Conservation (phyloP, 2,888 invertebrate genomes). For the Rapana venosa region DNA sequence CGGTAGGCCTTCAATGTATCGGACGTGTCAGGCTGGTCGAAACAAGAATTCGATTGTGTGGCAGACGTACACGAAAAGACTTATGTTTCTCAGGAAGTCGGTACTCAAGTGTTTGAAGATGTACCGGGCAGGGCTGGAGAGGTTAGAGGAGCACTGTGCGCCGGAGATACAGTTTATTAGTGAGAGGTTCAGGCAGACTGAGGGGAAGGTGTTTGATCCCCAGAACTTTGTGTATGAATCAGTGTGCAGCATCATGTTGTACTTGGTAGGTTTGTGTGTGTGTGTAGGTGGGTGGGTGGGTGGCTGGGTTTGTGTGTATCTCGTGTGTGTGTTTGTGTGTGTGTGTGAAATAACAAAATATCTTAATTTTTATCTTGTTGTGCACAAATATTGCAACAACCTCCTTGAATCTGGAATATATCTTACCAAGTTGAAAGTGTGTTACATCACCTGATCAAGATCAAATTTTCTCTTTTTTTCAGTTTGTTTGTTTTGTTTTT, state of each 20-base stretch:
- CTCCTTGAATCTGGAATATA: too few relatives aligned
- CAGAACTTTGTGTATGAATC: slow-evolving; percentile 59
- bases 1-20: slow-evolving; percentile 67
- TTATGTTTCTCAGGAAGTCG: slow-evolving; percentile 64
- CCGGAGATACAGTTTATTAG: slow-evolving; percentile 59
- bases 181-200: slow-evolving; percentile 45
- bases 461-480: too few relatives aligned
- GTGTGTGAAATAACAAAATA: not conserved
- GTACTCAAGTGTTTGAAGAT: slow-evolving; percentile 60
- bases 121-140: slow-evolving; percentile 60
- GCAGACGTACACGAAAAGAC: slow-evolving; percentile 67
- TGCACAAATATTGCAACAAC: too few relatives aligned
- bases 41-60: slow-evolving; percentile 66
- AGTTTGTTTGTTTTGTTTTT: too few relatives aligned
- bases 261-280: slow-evolving; percentile 57
- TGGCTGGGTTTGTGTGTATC: not conserved
- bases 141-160: slow-evolving; percentile 58
- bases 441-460: too few relatives aligned
- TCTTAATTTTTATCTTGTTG: too few relatives aligned
- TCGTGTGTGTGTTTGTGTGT: not conserved
- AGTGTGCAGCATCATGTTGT: slow-evolving; percentile 65
- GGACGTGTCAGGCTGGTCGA: slow-evolving; percentile 59
- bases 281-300: not conserved
- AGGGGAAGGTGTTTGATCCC: slow-evolving; percentile 56
- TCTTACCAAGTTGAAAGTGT: too few relatives aligned